phyloP scores from a whole-genome alignment of 2,888 invertebrate species.

The Drosophila neoperkinsi region DNA sequence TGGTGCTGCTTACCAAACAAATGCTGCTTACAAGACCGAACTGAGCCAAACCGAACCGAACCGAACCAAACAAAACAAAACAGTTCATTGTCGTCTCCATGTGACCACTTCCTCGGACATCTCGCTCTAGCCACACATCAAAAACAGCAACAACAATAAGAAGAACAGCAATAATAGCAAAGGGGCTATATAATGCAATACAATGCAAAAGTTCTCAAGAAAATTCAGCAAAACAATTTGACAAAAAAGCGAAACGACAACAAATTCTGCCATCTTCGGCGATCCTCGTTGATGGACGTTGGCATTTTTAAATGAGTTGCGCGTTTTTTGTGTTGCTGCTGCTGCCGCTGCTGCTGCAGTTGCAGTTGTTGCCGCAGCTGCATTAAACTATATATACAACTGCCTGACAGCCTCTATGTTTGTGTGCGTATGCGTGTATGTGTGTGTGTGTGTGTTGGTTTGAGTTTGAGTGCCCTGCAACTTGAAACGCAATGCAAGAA shows the following conservation, averaged over 20 bases:
- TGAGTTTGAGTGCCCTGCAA: slow-evolving; percentile 75
- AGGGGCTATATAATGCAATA: slow-evolving; percentile 69
- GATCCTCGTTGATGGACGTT: slow-evolving; percentile 82
- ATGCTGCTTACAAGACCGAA: slow-evolving; percentile 12
- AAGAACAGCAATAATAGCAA: slow-evolving; percentile 29
- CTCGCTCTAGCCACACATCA: slow-evolving; percentile 63
- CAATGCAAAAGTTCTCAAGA: slow-evolving; percentile 82
- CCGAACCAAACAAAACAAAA: slow-evolving; percentile 63
- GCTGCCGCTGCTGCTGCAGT: slow-evolving; percentile 14
- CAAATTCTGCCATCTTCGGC: slow-evolving; percentile 83
- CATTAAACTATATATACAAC: slow-evolving; percentile 74
- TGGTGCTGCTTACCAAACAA: slow-evolving; percentile 13
- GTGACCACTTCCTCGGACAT: slow-evolving; percentile 78
- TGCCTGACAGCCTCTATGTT: slow-evolving; percentile 45
- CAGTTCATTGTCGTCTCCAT: slow-evolving; percentile 79
- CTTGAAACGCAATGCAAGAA: slow-evolving; percentile 80
- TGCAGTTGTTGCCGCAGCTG: slow-evolving; percentile 74
- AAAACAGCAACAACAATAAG: slow-evolving; percentile 24
- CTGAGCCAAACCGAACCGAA: slow-evolving; percentile 14
- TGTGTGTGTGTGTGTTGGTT: slow-evolving; percentile 32
- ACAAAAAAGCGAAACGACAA: slow-evolving; percentile 82
- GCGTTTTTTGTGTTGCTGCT: slow-evolving; percentile 65
- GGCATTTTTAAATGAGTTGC: slow-evolving; percentile 82
- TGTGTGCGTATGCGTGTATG: slow-evolving; percentile 2
- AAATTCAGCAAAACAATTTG: slow-evolving; percentile 82